Percentiles rank a stretch among this genome's conserved stretches.
Evolutionary conservation across 2,888 invertebrate species (phyloP).

Genomic region (Epirrita christyi): DNA sequence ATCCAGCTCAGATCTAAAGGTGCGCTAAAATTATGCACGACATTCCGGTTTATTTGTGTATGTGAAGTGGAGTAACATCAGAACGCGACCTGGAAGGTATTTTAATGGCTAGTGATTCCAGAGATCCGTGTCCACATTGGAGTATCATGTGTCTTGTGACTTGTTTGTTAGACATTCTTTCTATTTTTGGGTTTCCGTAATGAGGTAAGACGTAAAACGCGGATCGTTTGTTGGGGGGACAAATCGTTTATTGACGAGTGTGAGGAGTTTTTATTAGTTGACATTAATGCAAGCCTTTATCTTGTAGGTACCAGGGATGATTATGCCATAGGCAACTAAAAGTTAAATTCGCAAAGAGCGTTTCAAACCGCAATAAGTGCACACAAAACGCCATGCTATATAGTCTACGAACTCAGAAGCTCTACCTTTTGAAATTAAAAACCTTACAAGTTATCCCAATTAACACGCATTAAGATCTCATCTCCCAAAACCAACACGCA

Average conservation of each 20-base stretch:
- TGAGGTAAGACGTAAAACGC: constrained; percentile 18
- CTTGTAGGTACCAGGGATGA: no score
- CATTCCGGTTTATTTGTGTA: constrained; percentile 72
- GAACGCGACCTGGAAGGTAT: constrained; percentile 43
- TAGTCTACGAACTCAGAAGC: no score
- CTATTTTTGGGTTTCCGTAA: constrained; percentile 26
- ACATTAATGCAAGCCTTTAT: no score
- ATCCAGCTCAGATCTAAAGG: constrained; percentile 43
- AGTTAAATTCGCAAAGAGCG: no score
- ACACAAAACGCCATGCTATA: no score
- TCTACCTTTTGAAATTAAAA: no score
- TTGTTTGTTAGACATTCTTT: constrained; percentile 21
- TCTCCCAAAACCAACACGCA: constrained; percentile 3
- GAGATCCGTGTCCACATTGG: constrained; percentile 18
- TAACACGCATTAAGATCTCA: background rate
- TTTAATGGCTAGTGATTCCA: constrained; percentile 42
- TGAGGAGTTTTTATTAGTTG: background rate
- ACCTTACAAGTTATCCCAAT: no score
- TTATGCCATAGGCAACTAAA: no score
- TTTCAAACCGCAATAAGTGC: no score
- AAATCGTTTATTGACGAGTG: background rate
- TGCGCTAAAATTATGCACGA: constrained; percentile 62
- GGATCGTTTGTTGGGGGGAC: constrained; percentile 1
- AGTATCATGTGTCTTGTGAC: constrained; percentile 27
- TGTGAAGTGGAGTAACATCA: constrained; percentile 37